Base-by-base conservation (phyloP, 2,888 invertebrate genomes). In the Lumbricus terrestris region DNA sequence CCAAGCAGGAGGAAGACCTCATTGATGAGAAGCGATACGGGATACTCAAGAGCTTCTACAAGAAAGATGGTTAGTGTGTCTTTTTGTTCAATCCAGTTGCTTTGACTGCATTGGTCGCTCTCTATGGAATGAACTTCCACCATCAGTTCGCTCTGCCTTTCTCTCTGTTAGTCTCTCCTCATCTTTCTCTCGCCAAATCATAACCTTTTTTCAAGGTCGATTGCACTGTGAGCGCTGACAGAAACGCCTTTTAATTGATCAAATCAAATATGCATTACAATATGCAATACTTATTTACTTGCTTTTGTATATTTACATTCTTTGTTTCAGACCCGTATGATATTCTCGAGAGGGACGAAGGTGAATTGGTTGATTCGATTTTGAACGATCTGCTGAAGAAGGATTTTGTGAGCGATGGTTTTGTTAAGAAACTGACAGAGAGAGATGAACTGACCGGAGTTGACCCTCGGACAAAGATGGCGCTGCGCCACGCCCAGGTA, bases 391-490 rank as follows among this genome's bases (percentile, higher is more conserved):
- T 85, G 1, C 34, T 85, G 0, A 85, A 85, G 37, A 85, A 85
- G 85, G 85, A 85, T 37, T 85, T 85, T 85, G 85, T 85, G 18
- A 85, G 85, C 85, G 85, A 85, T 37, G 85, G 85, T 85, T 85
- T 35, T 37, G 85, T 85, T 16, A 85, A 85, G 37, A 85, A 85
- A 34, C 23, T 85, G 34, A 37, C 37, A 1, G 83, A 93, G 82
- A 92, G 92, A 37, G 92, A 91, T 90, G 92, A 90, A 15, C 91
- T 11, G n/a, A 88, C 92, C 88, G 92, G 92, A 54, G 92, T 91
- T 88, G 94, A 94, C 90, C 94, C 94, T 11, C 92, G 93, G 37
- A 93, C 92, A 29, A 94, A 94, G 92, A 95, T 95, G 94, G 93
- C 94, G 90, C 92, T 94, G 23, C 91, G 95, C 42, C 94, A 94